Percentiles rank a stretch among this genome's conserved stretches.
phyloP scores from a whole-genome alignment of 2,113 vertebrate species.

The Platichthys stellatus region DNA sequence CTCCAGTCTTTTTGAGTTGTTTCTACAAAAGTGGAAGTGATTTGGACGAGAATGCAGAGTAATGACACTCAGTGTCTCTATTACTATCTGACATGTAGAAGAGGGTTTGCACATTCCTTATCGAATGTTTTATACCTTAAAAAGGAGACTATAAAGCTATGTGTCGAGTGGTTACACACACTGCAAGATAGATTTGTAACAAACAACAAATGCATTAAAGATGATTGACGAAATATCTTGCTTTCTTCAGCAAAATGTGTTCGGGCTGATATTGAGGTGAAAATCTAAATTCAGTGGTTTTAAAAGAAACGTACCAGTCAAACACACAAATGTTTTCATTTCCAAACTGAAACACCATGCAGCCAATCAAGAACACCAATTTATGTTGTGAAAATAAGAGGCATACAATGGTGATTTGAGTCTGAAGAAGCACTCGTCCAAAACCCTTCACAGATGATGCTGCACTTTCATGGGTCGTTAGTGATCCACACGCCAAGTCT shows the following conservation, averaged over 20 bases:
- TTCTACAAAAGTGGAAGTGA: constrained; percentile 25
- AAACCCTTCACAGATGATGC: neutral
- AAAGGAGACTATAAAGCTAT: no score
- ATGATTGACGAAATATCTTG: no score
- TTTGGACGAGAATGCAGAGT: neutral
- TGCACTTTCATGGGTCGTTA: neutral
- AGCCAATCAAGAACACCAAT: neutral
- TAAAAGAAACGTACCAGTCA: neutral
- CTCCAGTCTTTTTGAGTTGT: constrained; percentile 19
- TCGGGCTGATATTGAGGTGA: neutral
- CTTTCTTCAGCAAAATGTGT: no score
- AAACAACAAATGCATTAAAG: no score
- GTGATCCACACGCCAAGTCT: neutral
- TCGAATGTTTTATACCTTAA: no score
- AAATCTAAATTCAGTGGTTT: neutral
- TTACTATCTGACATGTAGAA: neutral
- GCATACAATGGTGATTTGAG: neutral
- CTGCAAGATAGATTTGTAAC: no score
- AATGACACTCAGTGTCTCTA: neutral
- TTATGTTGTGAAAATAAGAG: neutral
- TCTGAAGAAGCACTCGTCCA: neutral
- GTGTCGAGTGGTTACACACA: neutral
- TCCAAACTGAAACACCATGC: neutral
- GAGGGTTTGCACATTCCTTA: no score
- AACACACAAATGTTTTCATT: neutral